phyloP scores from a whole-genome alignment of 92 coral and sea anemone species.

The Palythoa heliodiscus region DNA sequence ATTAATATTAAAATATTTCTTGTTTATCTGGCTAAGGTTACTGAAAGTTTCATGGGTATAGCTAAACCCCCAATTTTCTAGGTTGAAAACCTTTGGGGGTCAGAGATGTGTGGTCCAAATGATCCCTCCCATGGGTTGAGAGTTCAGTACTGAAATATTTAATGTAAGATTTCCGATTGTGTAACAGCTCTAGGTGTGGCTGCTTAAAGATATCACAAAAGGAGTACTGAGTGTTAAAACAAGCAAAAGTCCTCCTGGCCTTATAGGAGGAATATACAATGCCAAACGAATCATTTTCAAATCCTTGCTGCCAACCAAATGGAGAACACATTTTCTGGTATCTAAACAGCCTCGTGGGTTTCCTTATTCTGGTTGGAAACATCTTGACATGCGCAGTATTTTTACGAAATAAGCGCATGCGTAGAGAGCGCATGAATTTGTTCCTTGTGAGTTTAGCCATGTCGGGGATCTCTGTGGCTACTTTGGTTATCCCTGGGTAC shows the following conservation, averaged over 20 bases:
- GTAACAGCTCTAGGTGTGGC: too few species aligned
- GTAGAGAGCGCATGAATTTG: conserved; percentile 5
- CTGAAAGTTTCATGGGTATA: too few species aligned
- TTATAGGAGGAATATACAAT: background rate
- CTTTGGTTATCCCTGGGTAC: conserved; percentile 4
- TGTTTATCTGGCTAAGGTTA: too few species aligned
- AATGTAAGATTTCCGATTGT: too few species aligned
- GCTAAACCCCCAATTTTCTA: too few species aligned
- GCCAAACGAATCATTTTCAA: background rate
- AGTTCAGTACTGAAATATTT: too few species aligned
- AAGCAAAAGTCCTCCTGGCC: background rate
- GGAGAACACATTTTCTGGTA: background rate
- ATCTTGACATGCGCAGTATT: conserved; percentile 9
- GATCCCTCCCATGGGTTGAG: too few species aligned
- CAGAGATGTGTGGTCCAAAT: too few species aligned
- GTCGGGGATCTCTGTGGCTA: conserved; percentile 16
- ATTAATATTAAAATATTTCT: too few species aligned
- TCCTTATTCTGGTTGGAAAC: conserved; percentile 13
- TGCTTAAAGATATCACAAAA: too few species aligned
- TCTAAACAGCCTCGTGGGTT: background rate
- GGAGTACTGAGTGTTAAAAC: background rate
- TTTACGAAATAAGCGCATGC: conserved; percentile 5
- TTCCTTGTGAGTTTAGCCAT: conserved; percentile 27
- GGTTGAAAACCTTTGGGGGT: too few species aligned
- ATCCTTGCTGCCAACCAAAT: background rate